Evolutionary conservation across 1,140 invertebrate genomes (phyloP), one percentile per base, ranked within the genome.

Genomic region (Drosophila mojavensis): DNA sequence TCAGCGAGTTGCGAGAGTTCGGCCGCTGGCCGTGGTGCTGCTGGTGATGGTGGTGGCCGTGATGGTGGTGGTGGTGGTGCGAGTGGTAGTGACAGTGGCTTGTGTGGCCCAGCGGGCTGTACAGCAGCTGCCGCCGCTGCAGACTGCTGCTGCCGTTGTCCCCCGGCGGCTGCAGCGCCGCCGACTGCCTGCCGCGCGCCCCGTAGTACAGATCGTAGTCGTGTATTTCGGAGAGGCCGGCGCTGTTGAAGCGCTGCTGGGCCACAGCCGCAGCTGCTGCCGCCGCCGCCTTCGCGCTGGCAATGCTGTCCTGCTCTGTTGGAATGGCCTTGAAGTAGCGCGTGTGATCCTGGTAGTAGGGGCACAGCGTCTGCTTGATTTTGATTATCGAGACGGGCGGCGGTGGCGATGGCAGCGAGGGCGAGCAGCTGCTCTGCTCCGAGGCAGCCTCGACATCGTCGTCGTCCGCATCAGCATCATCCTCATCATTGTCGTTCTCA

Each of bases 1-100:
- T 95, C 0, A 96, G 89, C 0, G 96, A 96, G 75, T 94, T 96
- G 3, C 95, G 93, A 0, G 96, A 96, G 71, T 95, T 95, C 11
- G 96, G 96, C 73, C 95, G 93, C 86, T 94, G 94, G 4, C 91
- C 92, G 56, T 92, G 93, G 47, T 71, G 67, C 28, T 83, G 79
- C 33, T 73, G 63, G 58, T 94, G 94, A 20, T 79, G 68, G 36
- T 72, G 58, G 51, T 75, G 70, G 24, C 78, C 95, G 15, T 80
- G 75, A 13, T 82, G 80, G 28, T 90, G 70, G 39, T 64, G 59
- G 55, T 82, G 80, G 28, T 90, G 70, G 55, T 80, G 70, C 4
- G 62, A 55, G 45, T 79, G 78, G 50, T 74, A 75, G 36, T 82
- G 80, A 45, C 81, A 85, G 51, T 91, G 81, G 65, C 89, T 80